Evolutionary conservation across 2,888 invertebrate genomes (phyloP), one percentile per base, ranked within the genome.

Genomic region (Heliconius erato): DNA sequence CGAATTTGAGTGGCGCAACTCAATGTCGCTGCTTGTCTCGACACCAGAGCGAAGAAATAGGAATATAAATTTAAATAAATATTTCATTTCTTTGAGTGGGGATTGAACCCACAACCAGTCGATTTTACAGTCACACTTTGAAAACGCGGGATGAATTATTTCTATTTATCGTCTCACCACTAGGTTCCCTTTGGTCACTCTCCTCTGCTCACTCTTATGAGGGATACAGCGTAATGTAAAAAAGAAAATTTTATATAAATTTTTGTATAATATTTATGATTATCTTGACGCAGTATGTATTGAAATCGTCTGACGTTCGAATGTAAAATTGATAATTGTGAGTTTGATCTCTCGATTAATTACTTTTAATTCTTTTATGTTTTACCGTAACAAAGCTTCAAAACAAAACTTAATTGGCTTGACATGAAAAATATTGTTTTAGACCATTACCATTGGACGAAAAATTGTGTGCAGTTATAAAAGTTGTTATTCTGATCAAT

Each of bases 391-490:
- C n/a, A 72, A 32, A 32, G 32, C 23, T 32, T 63, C 6, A 49
- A 78, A 78, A 40, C n/a, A 26, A 44, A 63, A 67, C 67, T 65
- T 68, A 79, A 79, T 54, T 54, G 79, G 63, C 71, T 26, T 19
- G n/a, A 76, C 76, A 76, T 63, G 63, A 63, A 76, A 63, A 63
- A 76, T 76, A 76, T 63, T 76, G 76, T 76, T 59, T 72, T 44
- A 72, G 63, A 71, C 49, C 32, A 35, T 79, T 19, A 32, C 32
- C 32, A 74, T 12, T 59, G 74, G n/a, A 35, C 1, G n/a, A 71
- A 69, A 69, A 40, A 40, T 63, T 63, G 71, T 12, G 4, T 71
- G n/a, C 71, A 68, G 59, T 63, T 54, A 74, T 74, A 32, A 74
- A 74, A 74, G 5, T n/a, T 74, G 74, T 59, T 35, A 59, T 54